Evolutionary conservation across 2,888 invertebrate genomes (phyloP).

Genomic region (Cylindroiulus punctatus): DNA sequence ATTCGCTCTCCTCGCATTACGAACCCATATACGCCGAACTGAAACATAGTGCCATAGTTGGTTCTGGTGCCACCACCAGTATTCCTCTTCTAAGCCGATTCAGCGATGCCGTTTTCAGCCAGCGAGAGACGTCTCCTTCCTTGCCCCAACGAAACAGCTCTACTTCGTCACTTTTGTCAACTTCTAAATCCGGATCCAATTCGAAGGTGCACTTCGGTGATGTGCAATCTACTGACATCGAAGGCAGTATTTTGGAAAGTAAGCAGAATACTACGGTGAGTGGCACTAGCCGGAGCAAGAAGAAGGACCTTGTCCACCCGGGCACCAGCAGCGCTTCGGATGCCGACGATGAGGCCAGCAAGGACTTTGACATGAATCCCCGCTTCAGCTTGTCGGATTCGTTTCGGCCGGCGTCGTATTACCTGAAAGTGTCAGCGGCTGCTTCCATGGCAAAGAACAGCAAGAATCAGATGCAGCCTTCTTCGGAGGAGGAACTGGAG

Average conservation of each 20-base stretch:
- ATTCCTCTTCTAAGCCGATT: neutral
- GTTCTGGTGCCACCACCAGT: neutral
- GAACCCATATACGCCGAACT: conserved; percentile 59
- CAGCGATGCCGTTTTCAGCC: neutral
- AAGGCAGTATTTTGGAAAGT: neutral
- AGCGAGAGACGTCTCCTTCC: conserved; percentile 47
- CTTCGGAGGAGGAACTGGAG: conserved; percentile 82
- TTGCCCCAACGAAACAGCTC: conserved; percentile 53
- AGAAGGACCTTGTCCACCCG: conserved; percentile 36
- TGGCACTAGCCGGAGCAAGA: neutral
- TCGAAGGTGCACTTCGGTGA: neutral
- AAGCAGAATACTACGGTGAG: neutral
- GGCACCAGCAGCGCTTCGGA: conserved; percentile 70
- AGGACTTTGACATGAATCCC: conserved; percentile 77
- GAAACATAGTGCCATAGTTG: neutral
- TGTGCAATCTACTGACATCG: neutral
- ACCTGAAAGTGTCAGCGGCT: conserved; percentile 67
- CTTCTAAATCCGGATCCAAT: neutral
- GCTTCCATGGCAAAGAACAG: conserved; percentile 54
- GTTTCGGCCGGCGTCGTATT: conserved; percentile 88
- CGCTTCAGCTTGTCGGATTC: conserved; percentile 88
- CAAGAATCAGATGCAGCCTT: conserved; percentile 75
- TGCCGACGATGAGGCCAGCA: conserved; percentile 83
- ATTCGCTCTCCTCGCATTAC: conserved; percentile 26
- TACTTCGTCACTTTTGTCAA: neutral